These are phyloP conservation scores for Limnephilus auricula DNA, from an alignment of 2,888 invertebrate genomes.

Conservation along the genomic window DNA sequence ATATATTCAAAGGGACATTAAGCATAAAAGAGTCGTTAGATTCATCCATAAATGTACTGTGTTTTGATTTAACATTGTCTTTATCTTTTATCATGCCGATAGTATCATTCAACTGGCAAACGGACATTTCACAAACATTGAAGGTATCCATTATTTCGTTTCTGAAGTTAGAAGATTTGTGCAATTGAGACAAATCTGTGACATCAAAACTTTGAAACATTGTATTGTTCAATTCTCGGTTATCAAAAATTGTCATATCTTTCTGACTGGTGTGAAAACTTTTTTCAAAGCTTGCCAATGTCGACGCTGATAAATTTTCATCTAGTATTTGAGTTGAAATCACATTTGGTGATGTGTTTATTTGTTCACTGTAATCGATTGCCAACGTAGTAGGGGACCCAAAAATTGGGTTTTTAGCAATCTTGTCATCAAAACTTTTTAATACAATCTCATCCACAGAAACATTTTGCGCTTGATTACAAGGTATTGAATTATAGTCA, in stretches of 20 bases:
- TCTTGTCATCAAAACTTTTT: background rate
- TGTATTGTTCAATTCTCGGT: background rate
- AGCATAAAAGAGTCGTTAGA: conserved; percentile 74
- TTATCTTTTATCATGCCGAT: conserved; percentile 66
- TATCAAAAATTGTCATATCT: background rate
- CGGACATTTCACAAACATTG: conserved; percentile 76
- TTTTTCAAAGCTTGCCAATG: conserved; percentile 36
- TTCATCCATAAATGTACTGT: conserved; percentile 68
- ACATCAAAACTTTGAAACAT: background rate
- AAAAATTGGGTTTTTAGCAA: background rate
- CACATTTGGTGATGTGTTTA: background rate
- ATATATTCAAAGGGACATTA: conserved; percentile 68
- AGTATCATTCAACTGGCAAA: conserved; percentile 71
- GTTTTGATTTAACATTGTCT: conserved; percentile 64
- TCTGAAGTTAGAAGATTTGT: conserved; percentile 70
- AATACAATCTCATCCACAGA: background rate
- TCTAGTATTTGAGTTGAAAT: conserved; percentile 11
- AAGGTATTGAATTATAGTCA: conserved; percentile 45
- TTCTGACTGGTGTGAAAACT: conserved; percentile 28
- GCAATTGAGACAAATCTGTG: background rate
- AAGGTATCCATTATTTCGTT: conserved; percentile 73
- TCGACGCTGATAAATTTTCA: conserved; percentile 45
- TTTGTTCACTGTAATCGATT: background rate
- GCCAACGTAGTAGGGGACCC: background rate
- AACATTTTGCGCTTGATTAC: conserved; percentile 43